Percentiles rank a stretch among this genome's conserved stretches.
These are phyloP conservation scores for Tribolium madens DNA, from an alignment of 1,140 invertebrate genomes.

Conservation along the genomic window DNA sequence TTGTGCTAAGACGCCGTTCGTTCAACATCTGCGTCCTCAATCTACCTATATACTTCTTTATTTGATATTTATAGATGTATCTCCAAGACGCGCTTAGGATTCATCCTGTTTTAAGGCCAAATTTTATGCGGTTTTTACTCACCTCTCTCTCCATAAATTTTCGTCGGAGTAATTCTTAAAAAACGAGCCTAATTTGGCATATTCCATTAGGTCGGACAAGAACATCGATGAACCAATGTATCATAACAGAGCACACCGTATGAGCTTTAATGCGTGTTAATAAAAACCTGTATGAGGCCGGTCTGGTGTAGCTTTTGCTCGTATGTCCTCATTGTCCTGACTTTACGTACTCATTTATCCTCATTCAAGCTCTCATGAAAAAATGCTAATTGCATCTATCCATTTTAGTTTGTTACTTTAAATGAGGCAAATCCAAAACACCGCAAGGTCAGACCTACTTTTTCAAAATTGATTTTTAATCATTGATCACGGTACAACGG, in stretches of 20 bases:
- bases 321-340: slow-evolving; percentile 59
- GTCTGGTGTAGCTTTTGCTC: slow-evolving; percentile 46
- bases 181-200: slow-evolving; percentile 27
- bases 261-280: slow-evolving; percentile 52
- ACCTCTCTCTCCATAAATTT: slow-evolving; percentile 32
- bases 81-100: slow-evolving; percentile 28
- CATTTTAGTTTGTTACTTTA: slow-evolving; percentile 62
- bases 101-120: slow-evolving; percentile 13
- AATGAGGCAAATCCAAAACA: slow-evolving; percentile 44
- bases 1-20: background rate
- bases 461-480: slow-evolving; percentile 10
- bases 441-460: background rate
- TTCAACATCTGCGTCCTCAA: slow-evolving; percentile 41
- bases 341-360: slow-evolving; percentile 59
- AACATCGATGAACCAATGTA: slow-evolving; percentile 32
- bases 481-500: background rate
- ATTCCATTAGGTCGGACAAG: slow-evolving; percentile 25
- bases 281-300: slow-evolving; percentile 51
- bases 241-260: slow-evolving; percentile 18
- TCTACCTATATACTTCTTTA: slow-evolving; percentile 29
- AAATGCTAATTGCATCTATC: slow-evolving; percentile 62
- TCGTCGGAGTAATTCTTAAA: slow-evolving; percentile 23
- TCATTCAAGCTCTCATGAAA: slow-evolving; percentile 57
- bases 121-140: slow-evolving; percentile 27
- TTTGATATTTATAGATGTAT: slow-evolving; percentile 39